phyloP scores from a whole-genome alignment of 2,113 vertebrate genomes.

The Suncus etruscus region DNA sequence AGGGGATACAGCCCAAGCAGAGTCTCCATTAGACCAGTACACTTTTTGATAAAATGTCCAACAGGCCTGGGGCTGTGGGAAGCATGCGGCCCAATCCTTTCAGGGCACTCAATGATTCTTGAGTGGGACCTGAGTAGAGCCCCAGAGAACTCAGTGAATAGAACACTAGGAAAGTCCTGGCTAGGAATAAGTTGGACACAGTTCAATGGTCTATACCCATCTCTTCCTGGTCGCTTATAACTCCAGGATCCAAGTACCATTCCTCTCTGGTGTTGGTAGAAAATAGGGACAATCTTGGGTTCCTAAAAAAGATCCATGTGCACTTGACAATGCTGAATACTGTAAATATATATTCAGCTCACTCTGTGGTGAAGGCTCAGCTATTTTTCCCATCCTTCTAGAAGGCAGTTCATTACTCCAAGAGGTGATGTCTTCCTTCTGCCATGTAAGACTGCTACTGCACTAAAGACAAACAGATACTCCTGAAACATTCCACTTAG shows the following conservation, averaged over 20 bases:
- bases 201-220: no score
- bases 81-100: constrained; percentile 66
- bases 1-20: background rate
- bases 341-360: constrained; percentile 43
- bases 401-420: constrained; percentile 72
- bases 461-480: constrained; percentile 59
- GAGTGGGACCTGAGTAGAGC: constrained; percentile 47
- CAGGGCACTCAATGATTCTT: background rate
- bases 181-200: no score
- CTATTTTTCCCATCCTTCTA: constrained; percentile 59
- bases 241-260: background rate
- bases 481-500: constrained; percentile 31
- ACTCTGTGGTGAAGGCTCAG: constrained; percentile 50
- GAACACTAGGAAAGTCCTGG: constrained; percentile 19
- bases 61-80: constrained; percentile 35
- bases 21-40: background rate
- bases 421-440: constrained; percentile 65
- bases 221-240: no score
- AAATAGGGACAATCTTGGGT: constrained; percentile 34
- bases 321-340: constrained; percentile 41
- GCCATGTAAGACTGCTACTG: constrained; percentile 69
- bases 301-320: constrained; percentile 52
- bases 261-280: background rate
- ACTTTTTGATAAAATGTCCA: constrained; percentile 58
- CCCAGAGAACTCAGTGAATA: constrained; percentile 51